These are phyloP conservation scores for Dermolepida albohirtum DNA, from an alignment of 2,888 invertebrate genomes.

Conservation along the genomic window DNA sequence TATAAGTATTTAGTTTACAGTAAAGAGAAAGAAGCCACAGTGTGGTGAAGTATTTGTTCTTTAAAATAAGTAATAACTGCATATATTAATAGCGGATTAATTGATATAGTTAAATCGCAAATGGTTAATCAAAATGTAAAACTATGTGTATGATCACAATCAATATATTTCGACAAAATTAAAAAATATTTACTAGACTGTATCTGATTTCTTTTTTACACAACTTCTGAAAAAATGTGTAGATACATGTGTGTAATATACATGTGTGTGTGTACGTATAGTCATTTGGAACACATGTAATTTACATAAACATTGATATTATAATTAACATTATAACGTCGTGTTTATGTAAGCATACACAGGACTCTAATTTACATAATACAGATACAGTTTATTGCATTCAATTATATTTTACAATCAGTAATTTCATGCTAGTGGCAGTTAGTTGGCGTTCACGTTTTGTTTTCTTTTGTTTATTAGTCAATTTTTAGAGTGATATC, in stretches of 20 bases:
- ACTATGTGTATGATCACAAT: too few species aligned
- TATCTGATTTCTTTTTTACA: background rate
- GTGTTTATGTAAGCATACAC: conserved; percentile 25
- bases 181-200: background rate
- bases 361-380: conserved; percentile 23
- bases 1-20: too few species aligned
- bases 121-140: too few species aligned
- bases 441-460: background rate
- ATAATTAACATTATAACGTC: conserved; percentile 28
- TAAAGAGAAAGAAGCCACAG: too few species aligned
- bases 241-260: background rate
- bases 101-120: too few species aligned
- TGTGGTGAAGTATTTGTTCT: too few species aligned
- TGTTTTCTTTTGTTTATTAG: background rate
- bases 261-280: background rate
- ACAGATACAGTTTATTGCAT: conserved; percentile 25
- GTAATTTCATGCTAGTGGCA: conserved; percentile 8
- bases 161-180: too few species aligned
- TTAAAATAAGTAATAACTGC: too few species aligned
- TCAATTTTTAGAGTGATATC: too few species aligned
- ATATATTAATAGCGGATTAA: too few species aligned
- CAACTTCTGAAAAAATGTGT: background rate
- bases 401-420: conserved; percentile 30
- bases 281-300: conserved; percentile 9
- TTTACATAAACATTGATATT: conserved; percentile 33